phyloP scores from a whole-genome alignment of 53 echinoderm and acorn worm species.

The Luidia sarsii region DNA sequence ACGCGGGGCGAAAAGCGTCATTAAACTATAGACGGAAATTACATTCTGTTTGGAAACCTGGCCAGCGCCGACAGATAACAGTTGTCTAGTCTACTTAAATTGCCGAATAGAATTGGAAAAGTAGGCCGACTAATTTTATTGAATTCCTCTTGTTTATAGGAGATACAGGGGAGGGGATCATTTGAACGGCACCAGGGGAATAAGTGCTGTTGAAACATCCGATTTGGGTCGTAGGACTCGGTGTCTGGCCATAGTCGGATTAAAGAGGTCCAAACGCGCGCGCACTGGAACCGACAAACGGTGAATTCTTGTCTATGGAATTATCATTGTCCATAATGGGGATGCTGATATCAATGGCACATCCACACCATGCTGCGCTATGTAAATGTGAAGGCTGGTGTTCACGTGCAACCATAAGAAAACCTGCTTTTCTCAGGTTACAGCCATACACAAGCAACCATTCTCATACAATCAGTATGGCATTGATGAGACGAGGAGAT shows the following conservation, averaged over 20 bases:
- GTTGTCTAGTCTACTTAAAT: constrained; percentile 40
- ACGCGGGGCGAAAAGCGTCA: neutral
- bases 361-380: too few species aligned
- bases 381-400: too few species aligned
- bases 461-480: too few species aligned
- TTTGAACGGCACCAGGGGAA: constrained; percentile 34
- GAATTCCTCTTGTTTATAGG: constrained; percentile 23
- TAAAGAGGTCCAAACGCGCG: constrained; percentile 4
- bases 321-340: too few species aligned
- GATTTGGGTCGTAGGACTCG: constrained; percentile 15
- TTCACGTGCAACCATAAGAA: too few species aligned
- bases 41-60: constrained; percentile 20
- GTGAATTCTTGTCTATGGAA: too few species aligned
- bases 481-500: too few species aligned
- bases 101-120: constrained; percentile 17
- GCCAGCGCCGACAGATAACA: constrained; percentile 50
- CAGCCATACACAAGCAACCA: too few species aligned
- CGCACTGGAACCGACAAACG: too few species aligned
- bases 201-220: constrained; percentile 49
- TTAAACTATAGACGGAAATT: neutral
- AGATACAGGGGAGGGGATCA: constrained; percentile 31
- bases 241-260: constrained; percentile 3
- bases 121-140: constrained; percentile 58
- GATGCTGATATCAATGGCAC: too few species aligned
- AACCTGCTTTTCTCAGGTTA: too few species aligned